Base-by-base conservation (phyloP, 1,140 invertebrate genomes). In the Rhizoglyphus robini region DNA sequence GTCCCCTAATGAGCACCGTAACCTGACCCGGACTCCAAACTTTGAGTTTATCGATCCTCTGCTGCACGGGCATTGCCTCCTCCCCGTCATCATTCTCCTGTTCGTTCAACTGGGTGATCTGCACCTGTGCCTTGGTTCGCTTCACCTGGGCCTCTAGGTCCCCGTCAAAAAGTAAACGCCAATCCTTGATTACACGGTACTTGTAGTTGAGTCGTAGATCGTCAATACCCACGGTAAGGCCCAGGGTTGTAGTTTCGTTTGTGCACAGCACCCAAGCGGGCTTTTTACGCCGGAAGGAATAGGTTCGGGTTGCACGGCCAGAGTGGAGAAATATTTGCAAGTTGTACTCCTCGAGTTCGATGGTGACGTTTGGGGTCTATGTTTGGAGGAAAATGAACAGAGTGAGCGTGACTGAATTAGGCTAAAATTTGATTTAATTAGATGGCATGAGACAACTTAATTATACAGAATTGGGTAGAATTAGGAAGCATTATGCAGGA, bases 91-190 rank as follows among this genome's bases (percentile, higher is more conserved):
- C 66, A 30, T 63, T 67, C 15, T 60, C 32, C 36, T 46, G 57
- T 31, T 47, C 59, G 4, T 51, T 69, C 29, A 58, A 51, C 20
- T 73, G 72, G 2, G 71, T 69, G 3, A 73, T 64, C 36, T 73
- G 72, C 2, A 72, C 66, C 20, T 71, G 69, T 0, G 67, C 63
- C 13, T 70, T 68, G 8, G 71, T 36, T 47, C 66, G 66, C n/a
- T 51, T 64, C n/a, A 73, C 32, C 11, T 68, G 62, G 20, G 71
- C 65, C 27, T 73, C 72, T 11, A 70, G 65, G 11, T 73, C 72
- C n/a, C 72, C 72, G 38, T 73, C 70, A 49, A 73, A 73, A 13
- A 73, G 59, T n/a, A 73, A 67, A 23, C 65, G 63, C 36, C 68
- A 72, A 32, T 71, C 72, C 23, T 72, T 67, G 3, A 73, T 66